Conservation (phyloP, 2,113 vertebrate species). For the Campylomormyrus numenius region DNA sequence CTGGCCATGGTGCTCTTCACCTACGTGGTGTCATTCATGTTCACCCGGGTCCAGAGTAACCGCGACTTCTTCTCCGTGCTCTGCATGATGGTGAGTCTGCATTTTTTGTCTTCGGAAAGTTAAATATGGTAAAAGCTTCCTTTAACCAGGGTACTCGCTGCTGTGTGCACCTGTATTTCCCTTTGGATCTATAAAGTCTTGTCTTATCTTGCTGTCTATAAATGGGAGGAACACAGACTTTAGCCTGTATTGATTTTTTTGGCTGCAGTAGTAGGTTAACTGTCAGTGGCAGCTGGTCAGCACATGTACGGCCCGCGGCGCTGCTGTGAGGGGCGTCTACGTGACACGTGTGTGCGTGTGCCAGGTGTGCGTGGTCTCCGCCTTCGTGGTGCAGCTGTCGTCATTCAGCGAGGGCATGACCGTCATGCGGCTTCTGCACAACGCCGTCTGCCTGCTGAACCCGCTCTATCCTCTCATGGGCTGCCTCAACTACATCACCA, state of each 20-base stretch:
- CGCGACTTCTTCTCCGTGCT: conserved; percentile 89
- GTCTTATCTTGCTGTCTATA: neutral
- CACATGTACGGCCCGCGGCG: neutral
- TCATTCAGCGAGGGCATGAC: conserved; percentile 63
- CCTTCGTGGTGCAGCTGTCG: conserved; percentile 60
- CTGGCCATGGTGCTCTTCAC: conserved; percentile 86
- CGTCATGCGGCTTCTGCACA: conserved; percentile 67
- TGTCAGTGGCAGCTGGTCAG: neutral
- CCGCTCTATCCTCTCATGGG: conserved; percentile 89
- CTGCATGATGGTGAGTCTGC: conserved; percentile 83
- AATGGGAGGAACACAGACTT: neutral
- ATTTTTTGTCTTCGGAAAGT: neutral
- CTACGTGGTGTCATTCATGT: conserved; percentile 84
- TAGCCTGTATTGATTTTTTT: neutral
- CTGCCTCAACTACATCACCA: conserved; percentile 84
- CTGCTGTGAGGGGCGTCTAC: neutral
- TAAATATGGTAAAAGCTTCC: neutral
- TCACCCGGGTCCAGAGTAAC: conserved; percentile 79
- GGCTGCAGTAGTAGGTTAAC: neutral
- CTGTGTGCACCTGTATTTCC: neutral
- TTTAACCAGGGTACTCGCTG: neutral
- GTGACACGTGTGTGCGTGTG: neutral
- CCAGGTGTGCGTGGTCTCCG: conserved; percentile 64
- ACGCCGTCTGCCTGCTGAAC: conserved; percentile 72
- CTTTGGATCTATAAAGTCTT: neutral